Evolutionary conservation across 2,113 vertebrate species (phyloP), one percentile per base, ranked within the genome.

Genomic region (Bolborhynchus lineola): DNA sequence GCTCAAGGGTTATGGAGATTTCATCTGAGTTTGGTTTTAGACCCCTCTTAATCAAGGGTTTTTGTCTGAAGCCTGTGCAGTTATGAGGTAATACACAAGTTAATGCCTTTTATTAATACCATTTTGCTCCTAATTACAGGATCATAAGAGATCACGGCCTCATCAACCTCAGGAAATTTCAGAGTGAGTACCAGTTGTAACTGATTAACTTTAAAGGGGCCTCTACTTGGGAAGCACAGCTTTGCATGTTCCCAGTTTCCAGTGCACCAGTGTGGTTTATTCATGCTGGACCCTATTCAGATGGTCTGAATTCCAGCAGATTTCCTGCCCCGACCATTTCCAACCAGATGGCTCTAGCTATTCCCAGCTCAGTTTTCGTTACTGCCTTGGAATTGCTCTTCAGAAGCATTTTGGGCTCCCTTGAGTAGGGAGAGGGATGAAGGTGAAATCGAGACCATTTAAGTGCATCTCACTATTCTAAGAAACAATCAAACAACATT

Each of bases 71-170:
- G 82, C 53, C 74, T 94, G 81, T 86, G 81, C 88, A 59, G 60
- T 68, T 92, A 16, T 59, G 33, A 65, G 65, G 52, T 39, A 44
- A 31, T 49, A 65, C 42, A 70, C 1, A 4, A 79, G 62, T 42
- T 84, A 64, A 60, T 84, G 70, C 25, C 59, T 74, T 86, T 50
- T 59, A 49, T 71, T 95, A 87, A 86, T n/a, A 26, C 28, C 33
- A 42, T 46, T 90, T 65, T 72, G 46, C 81, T 98, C 92, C 93
- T 97, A 88, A 91, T 98, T 98, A 57, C 98, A 99, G 99, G 98
- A 99, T 99, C 91, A 98, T 99, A 97, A 98, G 99, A 98, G 99
- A 99, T 96, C 99, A 99, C 9, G 99, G 99, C 68, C 98, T 99
- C 84, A 99, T 99, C 98, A 99, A 99, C 98, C 98, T 99, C 96